Conservation (phyloP, 2,888 invertebrate species). For the Polydrusus tereticollis region DNA sequence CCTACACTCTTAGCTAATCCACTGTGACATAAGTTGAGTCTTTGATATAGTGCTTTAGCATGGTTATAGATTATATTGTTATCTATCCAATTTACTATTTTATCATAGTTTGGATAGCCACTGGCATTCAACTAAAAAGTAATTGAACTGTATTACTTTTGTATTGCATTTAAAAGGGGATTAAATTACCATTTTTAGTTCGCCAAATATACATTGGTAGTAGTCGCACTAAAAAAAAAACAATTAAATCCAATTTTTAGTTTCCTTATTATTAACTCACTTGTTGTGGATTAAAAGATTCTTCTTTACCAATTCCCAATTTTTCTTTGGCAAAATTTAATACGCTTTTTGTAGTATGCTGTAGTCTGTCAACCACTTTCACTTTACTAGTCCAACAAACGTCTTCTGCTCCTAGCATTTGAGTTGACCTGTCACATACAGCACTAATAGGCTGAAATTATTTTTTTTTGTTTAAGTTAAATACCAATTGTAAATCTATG, state of each 20-base stretch:
- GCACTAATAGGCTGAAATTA: constrained; percentile 46
- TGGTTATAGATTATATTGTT: constrained; percentile 56
- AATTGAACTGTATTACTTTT: neutral
- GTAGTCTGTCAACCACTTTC: constrained; percentile 57
- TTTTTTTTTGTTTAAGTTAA: no score
- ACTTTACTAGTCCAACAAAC: constrained; percentile 57
- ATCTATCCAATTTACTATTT: constrained; percentile 58
- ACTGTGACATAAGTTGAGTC: constrained; percentile 53
- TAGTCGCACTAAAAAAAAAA: constrained; percentile 56
- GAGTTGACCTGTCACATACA: constrained; percentile 54
- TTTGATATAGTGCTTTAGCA: constrained; percentile 53
- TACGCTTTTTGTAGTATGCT: constrained; percentile 58
- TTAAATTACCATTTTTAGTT: constrained; percentile 57
- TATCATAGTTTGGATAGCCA: constrained; percentile 55
- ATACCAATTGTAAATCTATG: no score
- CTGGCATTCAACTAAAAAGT: constrained; percentile 56
- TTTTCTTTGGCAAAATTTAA: constrained; percentile 61
- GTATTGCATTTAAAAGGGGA: constrained; percentile 54
- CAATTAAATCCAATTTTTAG: constrained; percentile 1
- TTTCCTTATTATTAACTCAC: constrained; percentile 46
- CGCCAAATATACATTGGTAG: constrained; percentile 54
- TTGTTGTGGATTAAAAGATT: constrained; percentile 57
- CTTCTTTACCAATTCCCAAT: constrained; percentile 53
- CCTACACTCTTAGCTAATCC: constrained; percentile 53
- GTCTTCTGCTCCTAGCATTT: constrained; percentile 57